Percentiles rank a stretch among this genome's conserved stretches.
Conservation (phyloP, 2,113 vertebrate genomes). For the Heloderma charlesbogerti region DNA sequence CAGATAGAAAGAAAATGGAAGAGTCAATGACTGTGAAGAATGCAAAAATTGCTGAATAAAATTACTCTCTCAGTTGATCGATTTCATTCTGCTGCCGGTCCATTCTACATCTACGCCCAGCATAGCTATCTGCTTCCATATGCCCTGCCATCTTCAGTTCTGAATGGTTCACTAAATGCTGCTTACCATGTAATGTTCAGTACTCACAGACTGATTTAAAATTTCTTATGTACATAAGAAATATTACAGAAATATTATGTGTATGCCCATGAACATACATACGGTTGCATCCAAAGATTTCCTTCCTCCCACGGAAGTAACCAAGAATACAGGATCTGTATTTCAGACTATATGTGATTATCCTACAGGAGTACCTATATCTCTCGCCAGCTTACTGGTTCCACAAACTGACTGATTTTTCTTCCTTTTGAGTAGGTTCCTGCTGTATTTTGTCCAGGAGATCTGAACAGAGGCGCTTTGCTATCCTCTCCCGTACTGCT, state of each 20-base stretch:
- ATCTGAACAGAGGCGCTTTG: not conserved
- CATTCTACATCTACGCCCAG: not conserved
- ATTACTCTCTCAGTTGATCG: not conserved
- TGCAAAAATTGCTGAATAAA: not conserved
- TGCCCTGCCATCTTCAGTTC: not conserved
- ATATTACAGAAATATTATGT: not conserved
- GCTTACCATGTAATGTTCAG: not conserved
- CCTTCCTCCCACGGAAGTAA: not conserved
- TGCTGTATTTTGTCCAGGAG: not conserved
- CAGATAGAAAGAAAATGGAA: not conserved
- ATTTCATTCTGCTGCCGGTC: too few relatives aligned
- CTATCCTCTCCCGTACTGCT: not conserved
- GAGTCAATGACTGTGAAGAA: not conserved
- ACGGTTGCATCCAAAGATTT: not conserved
- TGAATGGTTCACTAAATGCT: not conserved
- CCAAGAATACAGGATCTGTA: not conserved
- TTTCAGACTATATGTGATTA: not conserved
- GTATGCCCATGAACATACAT: not conserved
- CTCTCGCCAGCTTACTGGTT: not conserved
- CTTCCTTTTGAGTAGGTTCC: not conserved
- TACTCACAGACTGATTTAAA: too few relatives aligned
- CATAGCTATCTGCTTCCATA: not conserved
- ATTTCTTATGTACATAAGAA: too few relatives aligned
- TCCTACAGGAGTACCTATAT: not conserved
- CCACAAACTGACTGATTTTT: not conserved